These are phyloP conservation scores for Caenorhabditis doughertyi DNA, from an alignment of 2,888 invertebrate genomes.

Conservation along the genomic window DNA sequence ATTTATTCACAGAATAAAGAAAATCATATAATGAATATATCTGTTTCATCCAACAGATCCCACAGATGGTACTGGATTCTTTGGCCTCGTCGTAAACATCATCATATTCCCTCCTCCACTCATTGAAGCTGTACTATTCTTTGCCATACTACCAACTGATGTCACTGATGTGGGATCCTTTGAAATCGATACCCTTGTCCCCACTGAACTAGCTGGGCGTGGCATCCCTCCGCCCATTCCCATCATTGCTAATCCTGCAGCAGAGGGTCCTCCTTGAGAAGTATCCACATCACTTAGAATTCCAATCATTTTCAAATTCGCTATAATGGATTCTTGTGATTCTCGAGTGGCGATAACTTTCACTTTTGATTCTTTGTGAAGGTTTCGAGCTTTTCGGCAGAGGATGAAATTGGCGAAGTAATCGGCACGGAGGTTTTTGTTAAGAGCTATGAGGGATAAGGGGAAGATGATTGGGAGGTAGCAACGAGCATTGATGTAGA, in stretches of 20 bases:
- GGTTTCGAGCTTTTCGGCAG: constrained; percentile 55
- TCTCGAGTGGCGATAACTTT: constrained; percentile 63
- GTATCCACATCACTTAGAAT: constrained; percentile 62
- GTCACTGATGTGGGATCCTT: constrained; percentile 42
- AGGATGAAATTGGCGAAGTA: constrained; percentile 49
- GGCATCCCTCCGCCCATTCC: constrained; percentile 9
- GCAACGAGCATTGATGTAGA: constrained; percentile 31
- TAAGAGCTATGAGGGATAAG: constrained; percentile 22
- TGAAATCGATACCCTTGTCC: neutral
- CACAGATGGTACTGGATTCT: constrained; percentile 14
- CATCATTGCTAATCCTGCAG: constrained; percentile 18
- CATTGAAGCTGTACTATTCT: neutral
- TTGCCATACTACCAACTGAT: constrained; percentile 2
- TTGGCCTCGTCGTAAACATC: constrained; percentile 54
- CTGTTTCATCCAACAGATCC: constrained; percentile 36
- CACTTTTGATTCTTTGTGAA: constrained; percentile 63
- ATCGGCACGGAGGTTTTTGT: constrained; percentile 46
- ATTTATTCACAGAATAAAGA: neutral
- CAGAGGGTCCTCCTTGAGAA: constrained; percentile 1
- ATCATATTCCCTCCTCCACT: constrained; percentile 6
- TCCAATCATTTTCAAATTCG: constrained; percentile 70
- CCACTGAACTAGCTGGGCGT: neutral
- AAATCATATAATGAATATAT: neutral
- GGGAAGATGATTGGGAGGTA: constrained; percentile 49
- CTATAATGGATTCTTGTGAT: constrained; percentile 67